These are phyloP conservation scores for Gymnogyps californianus DNA, from an alignment of 2,113 vertebrate species.

Conservation along the genomic window DNA sequence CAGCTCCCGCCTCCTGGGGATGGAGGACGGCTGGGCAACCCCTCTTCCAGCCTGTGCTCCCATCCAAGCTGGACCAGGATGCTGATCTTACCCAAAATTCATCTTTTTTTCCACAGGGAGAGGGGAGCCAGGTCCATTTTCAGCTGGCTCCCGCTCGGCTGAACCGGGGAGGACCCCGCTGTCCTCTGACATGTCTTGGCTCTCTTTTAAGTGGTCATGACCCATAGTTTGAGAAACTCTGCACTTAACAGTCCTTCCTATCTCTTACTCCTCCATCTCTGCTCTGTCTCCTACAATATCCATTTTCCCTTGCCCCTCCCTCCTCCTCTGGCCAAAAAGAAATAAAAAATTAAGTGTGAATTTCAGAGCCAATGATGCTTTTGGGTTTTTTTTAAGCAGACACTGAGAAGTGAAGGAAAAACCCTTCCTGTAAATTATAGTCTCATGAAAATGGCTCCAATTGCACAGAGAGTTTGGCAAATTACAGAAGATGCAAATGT, in stretches of 20 bases:
- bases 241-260: slow-evolving; percentile 3
- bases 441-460: not conserved
- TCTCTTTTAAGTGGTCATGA: not conserved
- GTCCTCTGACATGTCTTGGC: slow-evolving; percentile 5
- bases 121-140: not conserved
- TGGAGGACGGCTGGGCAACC: not conserved
- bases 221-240: slow-evolving; percentile 27
- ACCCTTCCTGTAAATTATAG: not conserved
- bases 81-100: not conserved
- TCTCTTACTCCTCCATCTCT: slow-evolving; percentile 37
- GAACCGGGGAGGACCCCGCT: not conserved
- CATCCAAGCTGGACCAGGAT: not conserved
- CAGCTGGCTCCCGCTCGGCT: not conserved
- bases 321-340: slow-evolving; percentile 10
- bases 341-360: slow-evolving; percentile 63
- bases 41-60: not conserved
- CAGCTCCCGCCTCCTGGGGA: not conserved
- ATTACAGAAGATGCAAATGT: slow-evolving; percentile 16
- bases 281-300: slow-evolving; percentile 18
- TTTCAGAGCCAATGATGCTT: slow-evolving; percentile 23
- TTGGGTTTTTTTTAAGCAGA: not conserved
- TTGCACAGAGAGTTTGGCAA: not conserved
- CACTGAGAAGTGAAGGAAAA: not conserved
- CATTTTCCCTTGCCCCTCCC: slow-evolving; percentile 18
- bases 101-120: not conserved